These are phyloP conservation scores for Eremobia ochroleuca DNA, from an alignment of 2,888 invertebrate species.

Conservation along the genomic window DNA sequence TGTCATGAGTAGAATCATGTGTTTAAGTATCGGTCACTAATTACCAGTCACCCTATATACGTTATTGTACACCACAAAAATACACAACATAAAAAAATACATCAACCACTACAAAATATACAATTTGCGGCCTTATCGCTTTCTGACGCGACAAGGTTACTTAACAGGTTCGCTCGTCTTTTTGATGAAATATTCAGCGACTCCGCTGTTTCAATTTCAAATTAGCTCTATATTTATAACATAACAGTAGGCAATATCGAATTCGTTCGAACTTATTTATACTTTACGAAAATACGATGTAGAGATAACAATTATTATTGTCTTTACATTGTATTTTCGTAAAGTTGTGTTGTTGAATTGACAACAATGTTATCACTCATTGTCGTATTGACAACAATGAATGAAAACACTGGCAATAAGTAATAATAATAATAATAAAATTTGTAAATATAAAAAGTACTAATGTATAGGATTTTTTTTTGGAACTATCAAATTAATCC, in stretches of 20 bases:
- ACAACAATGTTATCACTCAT: too few species aligned
- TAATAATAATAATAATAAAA: too few species aligned
- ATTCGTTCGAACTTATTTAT: background rate
- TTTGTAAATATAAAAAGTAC: too few species aligned
- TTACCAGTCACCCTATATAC: too few species aligned
- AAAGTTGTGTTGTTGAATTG: background rate
- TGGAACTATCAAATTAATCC: background rate
- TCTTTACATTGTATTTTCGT: background rate
- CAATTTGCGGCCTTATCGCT: too few species aligned
- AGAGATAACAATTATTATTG: background rate
- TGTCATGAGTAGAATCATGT: too few species aligned
- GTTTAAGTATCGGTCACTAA: too few species aligned
- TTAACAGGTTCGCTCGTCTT: constrained; percentile 6
- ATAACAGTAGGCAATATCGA: background rate
- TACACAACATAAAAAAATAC: too few species aligned
- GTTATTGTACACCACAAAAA: too few species aligned
- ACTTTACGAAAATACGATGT: background rate
- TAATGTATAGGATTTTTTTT: background rate
- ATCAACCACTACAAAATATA: too few species aligned
- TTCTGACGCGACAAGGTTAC: background rate
- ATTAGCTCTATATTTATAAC: background rate
- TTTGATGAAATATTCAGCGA: constrained; percentile 21
- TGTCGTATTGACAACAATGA: too few species aligned
- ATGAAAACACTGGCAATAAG: background rate
- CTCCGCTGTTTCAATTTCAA: background rate